phyloP scores from a whole-genome alignment of 2,888 invertebrate genomes.

The Xylocampa areola region DNA sequence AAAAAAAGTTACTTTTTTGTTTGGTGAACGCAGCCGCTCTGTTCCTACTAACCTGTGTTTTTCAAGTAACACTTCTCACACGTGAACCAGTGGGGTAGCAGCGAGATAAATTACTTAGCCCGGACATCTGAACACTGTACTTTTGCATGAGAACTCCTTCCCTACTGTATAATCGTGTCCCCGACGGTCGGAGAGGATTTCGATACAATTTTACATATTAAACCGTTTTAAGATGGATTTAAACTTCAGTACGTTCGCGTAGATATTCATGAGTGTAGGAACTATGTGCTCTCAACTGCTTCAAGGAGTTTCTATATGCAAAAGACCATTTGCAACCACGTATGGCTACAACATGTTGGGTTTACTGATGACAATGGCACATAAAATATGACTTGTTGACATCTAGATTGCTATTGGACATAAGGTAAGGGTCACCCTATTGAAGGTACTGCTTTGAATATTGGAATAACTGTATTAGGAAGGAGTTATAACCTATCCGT shows the following conservation, averaged over 20 bases:
- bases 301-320: not conserved
- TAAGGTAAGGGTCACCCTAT: constrained; percentile 29
- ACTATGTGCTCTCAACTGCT: constrained; percentile 2
- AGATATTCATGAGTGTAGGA: not conserved
- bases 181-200: constrained; percentile 23
- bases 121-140: constrained; percentile 64
- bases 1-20: constrained; percentile 5
- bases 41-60: constrained; percentile 38
- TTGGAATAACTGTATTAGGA: not conserved
- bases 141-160: constrained; percentile 56
- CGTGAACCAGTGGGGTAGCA: constrained; percentile 57
- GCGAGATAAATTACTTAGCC: constrained; percentile 69
- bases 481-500: not conserved
- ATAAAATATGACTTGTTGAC: constrained; percentile 42
- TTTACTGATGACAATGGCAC: constrained; percentile 33
- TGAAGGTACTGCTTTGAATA: constrained; percentile 9
- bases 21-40: not conserved
- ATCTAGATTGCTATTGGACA: constrained; percentile 22
- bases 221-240: constrained; percentile 45
- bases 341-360: constrained; percentile 28
- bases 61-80: constrained; percentile 56
- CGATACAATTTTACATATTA: constrained; percentile 58
- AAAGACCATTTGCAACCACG: constrained; percentile 12
- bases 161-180: constrained; percentile 53
- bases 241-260: constrained; percentile 24